These are phyloP conservation scores for Distichodus sexfasciatus DNA, from an alignment of 2,797 vertebrate species.

Conservation along the genomic window DNA sequence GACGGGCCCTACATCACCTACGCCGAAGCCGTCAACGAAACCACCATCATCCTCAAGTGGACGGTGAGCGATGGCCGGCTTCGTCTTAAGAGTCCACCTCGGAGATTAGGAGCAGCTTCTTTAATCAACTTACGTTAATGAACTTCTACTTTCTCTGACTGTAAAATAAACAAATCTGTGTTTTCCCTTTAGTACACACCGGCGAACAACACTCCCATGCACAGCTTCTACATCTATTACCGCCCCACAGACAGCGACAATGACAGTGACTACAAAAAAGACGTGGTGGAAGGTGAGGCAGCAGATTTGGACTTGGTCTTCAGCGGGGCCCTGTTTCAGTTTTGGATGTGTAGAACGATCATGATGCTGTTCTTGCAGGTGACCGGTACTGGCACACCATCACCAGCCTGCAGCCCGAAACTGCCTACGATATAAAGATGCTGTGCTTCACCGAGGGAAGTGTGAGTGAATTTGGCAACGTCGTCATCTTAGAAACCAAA, in stretches of 20 bases:
- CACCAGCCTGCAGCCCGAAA: slow-evolving; percentile 94
- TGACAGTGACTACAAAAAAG: slow-evolving; percentile 97
- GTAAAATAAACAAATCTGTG: too few species aligned
- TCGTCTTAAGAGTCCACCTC: too few species aligned
- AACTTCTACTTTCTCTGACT: too few species aligned
- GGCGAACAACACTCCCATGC: slow-evolving; percentile 96
- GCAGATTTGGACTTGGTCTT: neutral
- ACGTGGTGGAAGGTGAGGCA: slow-evolving; percentile 87
- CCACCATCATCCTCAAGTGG: slow-evolving; percentile 97
- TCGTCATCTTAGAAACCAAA: slow-evolving; percentile 98
- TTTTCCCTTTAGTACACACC: slow-evolving; percentile 95
- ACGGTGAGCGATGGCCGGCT: too few species aligned
- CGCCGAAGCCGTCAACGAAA: slow-evolving; percentile 95
- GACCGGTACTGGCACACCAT: slow-evolving; percentile 96
- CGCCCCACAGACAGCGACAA: slow-evolving; percentile 98
- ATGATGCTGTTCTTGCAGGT: slow-evolving; percentile 60
- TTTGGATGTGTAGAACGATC: neutral
- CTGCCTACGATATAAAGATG: slow-evolving; percentile 98
- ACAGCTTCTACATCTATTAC: slow-evolving; percentile 97
- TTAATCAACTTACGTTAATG: too few species aligned
- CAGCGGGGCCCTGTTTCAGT: too few species aligned
- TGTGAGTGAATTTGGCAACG: slow-evolving; percentile 95
- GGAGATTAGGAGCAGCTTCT: too few species aligned
- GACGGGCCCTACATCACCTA: slow-evolving; percentile 97
- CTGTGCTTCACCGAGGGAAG: slow-evolving; percentile 97